Evolutionary conservation across 2,888 invertebrate species (phyloP), one percentile per base, ranked within the genome.

Genomic region (Campoletis raptor): DNA sequence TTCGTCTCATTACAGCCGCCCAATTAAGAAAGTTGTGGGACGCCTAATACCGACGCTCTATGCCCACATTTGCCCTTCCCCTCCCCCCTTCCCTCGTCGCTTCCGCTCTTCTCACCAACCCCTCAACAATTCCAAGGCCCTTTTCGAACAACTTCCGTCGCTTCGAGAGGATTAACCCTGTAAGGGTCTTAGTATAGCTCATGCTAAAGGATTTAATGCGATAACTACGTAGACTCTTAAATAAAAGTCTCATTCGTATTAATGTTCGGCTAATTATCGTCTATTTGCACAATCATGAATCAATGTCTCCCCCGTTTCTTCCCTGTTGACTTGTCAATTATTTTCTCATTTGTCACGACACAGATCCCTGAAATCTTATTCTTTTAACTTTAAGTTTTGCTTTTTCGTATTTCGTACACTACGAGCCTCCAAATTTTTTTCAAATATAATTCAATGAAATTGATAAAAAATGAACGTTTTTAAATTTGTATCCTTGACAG

Each of bases 11-110:
- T 24, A 37, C 64, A 61, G 66, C 78, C 45, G 85, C 81, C 88
- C 87, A 89, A 88, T 90, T 90, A 90, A 86, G 83, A 87, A 88
- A 88, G 85, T 87, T 88, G 85, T 79, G 79, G 81, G 64, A 82
- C 78, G 64, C 73, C 77, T 79, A 77, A 85, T 81, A 72, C 86
- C 72, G 42, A 81, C 69, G 69, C 78, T 74, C 78, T 74, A 24
- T 54, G 48, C 15, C 4, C 72, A 64, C 61, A 69, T 64, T 48
- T 37, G 30, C 37, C 8, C 57, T 6, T 40, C 37, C 24, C 15
- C 7, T 67, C 48, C 42, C 37, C 8, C 57, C 2, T 40, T 24
- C 37, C 10, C 7, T 69, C 48, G 1, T 24, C 21, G 1, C 21
- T 36, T 12, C 40, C 10, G 15, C 61, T 64, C 30, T 30, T 24